phyloP scores from a whole-genome alignment of 2,888 invertebrate genomes.

The Drosophila anomalata region DNA sequence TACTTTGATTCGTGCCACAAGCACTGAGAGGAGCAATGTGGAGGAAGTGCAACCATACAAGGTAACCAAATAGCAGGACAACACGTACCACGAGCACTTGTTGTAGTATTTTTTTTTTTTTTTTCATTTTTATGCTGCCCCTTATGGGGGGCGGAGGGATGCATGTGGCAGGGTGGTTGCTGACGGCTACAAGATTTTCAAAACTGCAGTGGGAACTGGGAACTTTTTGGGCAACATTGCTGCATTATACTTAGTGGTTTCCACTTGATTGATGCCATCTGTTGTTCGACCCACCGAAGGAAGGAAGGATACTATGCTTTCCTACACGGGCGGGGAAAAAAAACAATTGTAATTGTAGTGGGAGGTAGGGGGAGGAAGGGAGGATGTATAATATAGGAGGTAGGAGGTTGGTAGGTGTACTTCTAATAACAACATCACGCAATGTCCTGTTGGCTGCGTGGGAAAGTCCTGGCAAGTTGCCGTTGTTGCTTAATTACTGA shows the following conservation, averaged over 20 bases:
- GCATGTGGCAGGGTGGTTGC: background rate
- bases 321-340: constrained; percentile 36
- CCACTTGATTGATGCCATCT: constrained; percentile 79
- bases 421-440: constrained; percentile 64
- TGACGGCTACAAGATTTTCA: constrained; percentile 21
- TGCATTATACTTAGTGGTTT: constrained; percentile 73
- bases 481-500: constrained; percentile 43
- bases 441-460: constrained; percentile 58
- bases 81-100: constrained; percentile 75
- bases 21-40: constrained; percentile 30
- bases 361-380: constrained; percentile 16
- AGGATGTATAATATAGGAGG: background rate
- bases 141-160: background rate
- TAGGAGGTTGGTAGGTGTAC: constrained; percentile 20
- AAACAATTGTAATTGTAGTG: constrained; percentile 62
- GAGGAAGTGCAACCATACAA: constrained; percentile 77
- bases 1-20: constrained; percentile 83
- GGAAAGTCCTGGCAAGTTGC: constrained; percentile 59
- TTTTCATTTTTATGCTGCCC: constrained; percentile 2
- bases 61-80: constrained; percentile 76
- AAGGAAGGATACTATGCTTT: constrained; percentile 20
- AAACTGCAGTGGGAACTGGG: constrained; percentile 36
- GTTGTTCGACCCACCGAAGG: constrained; percentile 40
- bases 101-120: constrained; percentile 20
- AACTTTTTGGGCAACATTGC: constrained; percentile 48